Percentiles rank a stretch among this genome's conserved stretches.
These are phyloP conservation scores for Hemiprocne comata DNA, from an alignment of 2,113 vertebrate genomes.

Conservation along the genomic window DNA sequence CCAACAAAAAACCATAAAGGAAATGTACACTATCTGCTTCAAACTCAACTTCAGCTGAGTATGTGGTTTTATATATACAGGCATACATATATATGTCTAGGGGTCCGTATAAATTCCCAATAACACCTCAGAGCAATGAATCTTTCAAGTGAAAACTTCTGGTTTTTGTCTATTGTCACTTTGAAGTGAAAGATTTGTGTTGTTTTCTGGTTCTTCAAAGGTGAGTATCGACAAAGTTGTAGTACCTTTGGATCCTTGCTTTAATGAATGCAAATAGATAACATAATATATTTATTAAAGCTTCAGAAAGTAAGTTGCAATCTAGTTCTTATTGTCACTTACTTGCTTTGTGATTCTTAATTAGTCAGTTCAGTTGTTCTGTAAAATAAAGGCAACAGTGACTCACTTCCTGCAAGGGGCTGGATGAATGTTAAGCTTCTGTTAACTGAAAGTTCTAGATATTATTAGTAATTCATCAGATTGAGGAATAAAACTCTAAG, in stretches of 20 bases:
- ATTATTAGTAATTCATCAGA: neutral
- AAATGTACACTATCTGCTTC: neutral
- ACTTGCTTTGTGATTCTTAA: conserved; percentile 5
- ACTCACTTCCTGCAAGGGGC: neutral
- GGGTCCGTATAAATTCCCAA: neutral
- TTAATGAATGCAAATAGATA: neutral
- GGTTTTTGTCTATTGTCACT: neutral
- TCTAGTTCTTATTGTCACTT: neutral
- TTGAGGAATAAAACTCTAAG: neutral
- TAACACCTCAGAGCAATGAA: neutral
- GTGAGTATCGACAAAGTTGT: neutral
- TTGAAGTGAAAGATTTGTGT: neutral
- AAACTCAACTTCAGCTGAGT: neutral
- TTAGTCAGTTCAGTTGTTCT: neutral
- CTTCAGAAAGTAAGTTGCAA: neutral
- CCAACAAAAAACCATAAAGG: neutral
- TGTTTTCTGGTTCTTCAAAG: neutral
- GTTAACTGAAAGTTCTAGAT: conserved; percentile 19
- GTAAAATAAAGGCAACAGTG: neutral
- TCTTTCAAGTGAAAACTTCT: neutral
- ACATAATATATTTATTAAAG: neutral
- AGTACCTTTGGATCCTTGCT: neutral
- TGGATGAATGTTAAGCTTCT: conserved; percentile 6
- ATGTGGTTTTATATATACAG: neutral
- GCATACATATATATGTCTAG: neutral